Base-by-base conservation (phyloP, 2,888 invertebrate species). In the Patella caerulea region DNA sequence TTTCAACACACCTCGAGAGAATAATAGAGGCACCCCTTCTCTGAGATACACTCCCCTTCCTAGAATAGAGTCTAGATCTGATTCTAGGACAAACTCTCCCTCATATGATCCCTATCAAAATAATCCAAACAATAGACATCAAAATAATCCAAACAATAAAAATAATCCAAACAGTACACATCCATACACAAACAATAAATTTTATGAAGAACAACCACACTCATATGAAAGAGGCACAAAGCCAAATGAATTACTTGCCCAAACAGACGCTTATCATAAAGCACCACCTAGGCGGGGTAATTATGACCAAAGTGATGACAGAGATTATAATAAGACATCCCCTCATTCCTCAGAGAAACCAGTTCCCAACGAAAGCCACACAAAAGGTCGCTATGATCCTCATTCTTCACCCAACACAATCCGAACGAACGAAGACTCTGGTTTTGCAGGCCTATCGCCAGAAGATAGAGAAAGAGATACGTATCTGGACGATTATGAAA, bases 391-490 rank as follows among this genome's bases (percentile, higher is more conserved):
- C 72, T 70, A 75, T 55, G 81, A 78, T 72, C 75, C 78, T 54
- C 79, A 79, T 17, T 78, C 79, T 24, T 80, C 80, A 15, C 79
- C 82, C n/a, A 82, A 83, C 76, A 84, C 83, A 55, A 82, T 83
- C 82, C 80, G 82, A 76, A 84, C 85, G 81, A 87, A 87, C 80
- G 87, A 86, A 79, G 88, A 88, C 82, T 87, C 86, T 77, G 87
- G 87, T 81, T 86, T 87, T 83, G 86, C 87, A 79, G 88, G 85
- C 70, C 79, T 86, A 77, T 83, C 86, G 56, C 87, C 87, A n/a
- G 88, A 87, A 15, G 83, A 85, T 65, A 54, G 71, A 34, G 71
- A 73, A 17, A 19, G 83, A 78, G 85, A 83, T 79, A 83, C 83
- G 74, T 82, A 84, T 74, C 81, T 82, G 56, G 78, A 81, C 65